phyloP scores from a whole-genome alignment of 1,140 invertebrate species.

The Bombus pascuorum region DNA sequence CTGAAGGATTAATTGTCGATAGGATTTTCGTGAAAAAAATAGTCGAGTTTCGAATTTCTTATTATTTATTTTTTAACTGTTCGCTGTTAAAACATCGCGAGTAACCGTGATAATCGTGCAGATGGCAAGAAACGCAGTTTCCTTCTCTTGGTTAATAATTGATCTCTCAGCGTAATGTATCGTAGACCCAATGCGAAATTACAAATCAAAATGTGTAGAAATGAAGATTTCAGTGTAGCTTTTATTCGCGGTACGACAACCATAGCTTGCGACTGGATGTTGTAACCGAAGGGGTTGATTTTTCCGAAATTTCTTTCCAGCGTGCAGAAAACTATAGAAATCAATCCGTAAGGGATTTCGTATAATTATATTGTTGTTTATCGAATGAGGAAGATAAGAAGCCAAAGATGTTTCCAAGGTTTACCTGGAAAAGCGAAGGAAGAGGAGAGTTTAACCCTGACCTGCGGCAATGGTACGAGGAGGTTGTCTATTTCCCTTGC shows the following conservation, averaged over 20 bases:
- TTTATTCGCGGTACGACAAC: too few species aligned
- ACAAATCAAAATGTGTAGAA: too few species aligned
- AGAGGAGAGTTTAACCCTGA: conserved; percentile 34
- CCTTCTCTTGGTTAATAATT: not conserved
- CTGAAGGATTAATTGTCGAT: not conserved
- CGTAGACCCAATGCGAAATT: not conserved
- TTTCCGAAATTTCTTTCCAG: too few species aligned
- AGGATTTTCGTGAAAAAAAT: not conserved
- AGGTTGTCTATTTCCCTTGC: conserved; percentile 50
- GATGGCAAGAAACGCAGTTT: too few species aligned
- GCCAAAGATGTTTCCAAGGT: not conserved
- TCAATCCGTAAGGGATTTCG: too few species aligned
- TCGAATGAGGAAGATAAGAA: not conserved
- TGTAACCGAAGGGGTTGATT: too few species aligned
- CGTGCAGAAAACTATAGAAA: too few species aligned
- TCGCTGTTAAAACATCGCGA: too few species aligned
- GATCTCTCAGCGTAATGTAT: not conserved
- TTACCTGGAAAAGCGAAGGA: conserved; percentile 26
- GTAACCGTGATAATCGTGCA: too few species aligned
- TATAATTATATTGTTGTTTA: not conserved
- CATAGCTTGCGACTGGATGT: too few species aligned
- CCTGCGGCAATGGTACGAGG: conserved; percentile 26
- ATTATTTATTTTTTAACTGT: too few species aligned
- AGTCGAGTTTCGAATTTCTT: not conserved
- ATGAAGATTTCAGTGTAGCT: too few species aligned